Conservation (phyloP, 2,888 invertebrate genomes). For the Lithodes maja region DNA sequence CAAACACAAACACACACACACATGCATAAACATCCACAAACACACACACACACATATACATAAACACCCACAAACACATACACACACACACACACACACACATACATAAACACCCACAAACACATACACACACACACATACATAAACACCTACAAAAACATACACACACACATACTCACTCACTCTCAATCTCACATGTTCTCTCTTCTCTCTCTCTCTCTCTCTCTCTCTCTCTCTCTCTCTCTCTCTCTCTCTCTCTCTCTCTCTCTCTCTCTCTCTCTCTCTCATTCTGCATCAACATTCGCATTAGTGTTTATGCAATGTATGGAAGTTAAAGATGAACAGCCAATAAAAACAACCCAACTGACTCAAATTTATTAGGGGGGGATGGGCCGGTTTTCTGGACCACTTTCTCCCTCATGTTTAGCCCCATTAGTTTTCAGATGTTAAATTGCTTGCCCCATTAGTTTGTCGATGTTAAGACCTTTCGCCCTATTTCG, state of each 20-base stretch:
- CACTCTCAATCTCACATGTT: not conserved
- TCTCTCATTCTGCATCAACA: not conserved
- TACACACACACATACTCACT: not conserved
- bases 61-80: slow-evolving; percentile 16
- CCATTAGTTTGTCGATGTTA: too few relatives aligned
- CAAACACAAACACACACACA: slow-evolving; percentile 30
- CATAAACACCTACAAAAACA: slow-evolving; percentile 28
- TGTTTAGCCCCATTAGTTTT: too few relatives aligned
- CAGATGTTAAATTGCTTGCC: too few relatives aligned
- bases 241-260: slow-evolving; percentile 18
- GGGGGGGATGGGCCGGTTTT: too few relatives aligned
- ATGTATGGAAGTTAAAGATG: too few relatives aligned
- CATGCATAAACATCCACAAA: slow-evolving; percentile 25
- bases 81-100: slow-evolving; percentile 38
- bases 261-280: slow-evolving; percentile 27
- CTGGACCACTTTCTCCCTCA: too few relatives aligned
- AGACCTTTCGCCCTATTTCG: too few relatives aligned
- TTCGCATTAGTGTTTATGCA: too few relatives aligned
- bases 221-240: not conserved
- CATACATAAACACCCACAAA: slow-evolving; percentile 23
- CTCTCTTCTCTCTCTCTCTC: not conserved
- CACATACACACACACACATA: slow-evolving; percentile 37
- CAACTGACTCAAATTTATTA: too few relatives aligned
- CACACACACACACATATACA: slow-evolving; percentile 37
- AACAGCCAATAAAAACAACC: too few relatives aligned